Conservation (phyloP, 2,888 invertebrate genomes). For the Danaus chrysippus region DNA sequence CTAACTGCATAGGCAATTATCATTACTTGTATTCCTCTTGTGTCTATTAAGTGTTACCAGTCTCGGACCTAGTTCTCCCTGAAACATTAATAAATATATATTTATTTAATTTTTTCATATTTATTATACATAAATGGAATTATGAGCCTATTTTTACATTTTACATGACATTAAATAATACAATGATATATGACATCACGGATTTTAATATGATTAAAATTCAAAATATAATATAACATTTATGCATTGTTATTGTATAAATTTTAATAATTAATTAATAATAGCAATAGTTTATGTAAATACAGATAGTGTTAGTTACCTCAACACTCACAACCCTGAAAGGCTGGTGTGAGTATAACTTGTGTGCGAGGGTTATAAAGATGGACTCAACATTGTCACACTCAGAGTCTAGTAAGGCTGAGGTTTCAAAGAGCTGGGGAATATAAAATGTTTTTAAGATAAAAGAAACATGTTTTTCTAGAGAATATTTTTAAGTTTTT, state of each 20-base stretch:
- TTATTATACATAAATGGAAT: too few species aligned
- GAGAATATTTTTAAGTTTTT: not conserved
- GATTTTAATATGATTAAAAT: too few species aligned
- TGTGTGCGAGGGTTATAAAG: constrained; percentile 90
- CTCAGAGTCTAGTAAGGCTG: constrained; percentile 85
- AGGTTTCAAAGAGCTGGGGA: constrained; percentile 86
- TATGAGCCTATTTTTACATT: too few species aligned
- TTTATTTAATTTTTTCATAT: not conserved
- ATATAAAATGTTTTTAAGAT: not conserved
- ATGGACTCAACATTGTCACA: constrained; percentile 89
- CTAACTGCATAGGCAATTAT: constrained; percentile 59
- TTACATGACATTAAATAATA: too few species aligned
- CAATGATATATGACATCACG: too few species aligned
- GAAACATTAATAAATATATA: constrained; percentile 22
- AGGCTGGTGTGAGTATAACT: constrained; percentile 77
- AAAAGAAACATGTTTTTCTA: too few species aligned
- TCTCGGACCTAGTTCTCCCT: constrained; percentile 59
- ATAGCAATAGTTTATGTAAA: too few species aligned
- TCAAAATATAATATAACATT: too few species aligned
- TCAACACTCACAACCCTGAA: constrained; percentile 61
- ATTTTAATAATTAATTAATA: too few species aligned
- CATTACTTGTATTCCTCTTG: constrained; percentile 42
- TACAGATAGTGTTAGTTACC: constrained; percentile 39
- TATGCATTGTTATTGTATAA: too few species aligned
- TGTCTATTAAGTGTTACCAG: constrained; percentile 55